Percentiles rank a stretch among this genome's conserved stretches.
Evolutionary conservation across 2,888 invertebrate species (phyloP).

Genomic region (Dynastes grantii): DNA sequence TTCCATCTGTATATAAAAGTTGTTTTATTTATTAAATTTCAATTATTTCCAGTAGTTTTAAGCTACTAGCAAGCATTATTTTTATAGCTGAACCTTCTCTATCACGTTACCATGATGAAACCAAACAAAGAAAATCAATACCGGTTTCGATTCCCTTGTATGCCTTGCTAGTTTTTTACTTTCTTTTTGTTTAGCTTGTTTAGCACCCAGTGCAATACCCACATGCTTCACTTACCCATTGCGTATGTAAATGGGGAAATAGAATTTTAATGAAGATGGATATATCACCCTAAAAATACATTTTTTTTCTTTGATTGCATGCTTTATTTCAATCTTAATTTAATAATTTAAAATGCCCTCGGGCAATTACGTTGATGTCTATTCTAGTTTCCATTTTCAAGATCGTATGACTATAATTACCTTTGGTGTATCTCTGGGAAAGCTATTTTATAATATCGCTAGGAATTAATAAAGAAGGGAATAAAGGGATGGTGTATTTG

Average conservation of each 20-base stretch:
- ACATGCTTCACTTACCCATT: slow-evolving; percentile 16
- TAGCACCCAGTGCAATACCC: slow-evolving; percentile 23
- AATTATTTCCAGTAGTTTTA: too few species aligned
- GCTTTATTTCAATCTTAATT: slow-evolving; percentile 2
- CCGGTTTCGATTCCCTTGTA: background rate
- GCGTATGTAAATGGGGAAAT: slow-evolving; percentile 32
- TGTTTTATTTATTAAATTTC: too few species aligned
- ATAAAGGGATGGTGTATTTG: slow-evolving; percentile 20
- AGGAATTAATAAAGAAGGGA: slow-evolving; percentile 6
- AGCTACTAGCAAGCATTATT: too few species aligned
- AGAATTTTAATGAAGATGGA: slow-evolving; percentile 33
- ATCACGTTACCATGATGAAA: too few species aligned
- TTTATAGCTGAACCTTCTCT: too few species aligned
- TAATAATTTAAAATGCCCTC: too few species aligned
- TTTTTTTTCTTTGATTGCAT: slow-evolving; percentile 37
- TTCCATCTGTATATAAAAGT: too few species aligned
- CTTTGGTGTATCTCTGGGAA: too few species aligned
- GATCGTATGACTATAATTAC: too few species aligned
- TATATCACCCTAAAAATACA: background rate
- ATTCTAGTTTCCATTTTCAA: too few species aligned
- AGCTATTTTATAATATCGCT: too few species aligned
- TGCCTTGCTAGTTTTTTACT: slow-evolving; percentile 17
- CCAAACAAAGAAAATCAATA: slow-evolving; percentile 33
- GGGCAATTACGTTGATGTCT: background rate
- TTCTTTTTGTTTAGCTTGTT: slow-evolving; percentile 22